These are phyloP conservation scores for Pomatostomus ruficeps DNA, from an alignment of 2,113 vertebrate genomes.

Conservation along the genomic window DNA sequence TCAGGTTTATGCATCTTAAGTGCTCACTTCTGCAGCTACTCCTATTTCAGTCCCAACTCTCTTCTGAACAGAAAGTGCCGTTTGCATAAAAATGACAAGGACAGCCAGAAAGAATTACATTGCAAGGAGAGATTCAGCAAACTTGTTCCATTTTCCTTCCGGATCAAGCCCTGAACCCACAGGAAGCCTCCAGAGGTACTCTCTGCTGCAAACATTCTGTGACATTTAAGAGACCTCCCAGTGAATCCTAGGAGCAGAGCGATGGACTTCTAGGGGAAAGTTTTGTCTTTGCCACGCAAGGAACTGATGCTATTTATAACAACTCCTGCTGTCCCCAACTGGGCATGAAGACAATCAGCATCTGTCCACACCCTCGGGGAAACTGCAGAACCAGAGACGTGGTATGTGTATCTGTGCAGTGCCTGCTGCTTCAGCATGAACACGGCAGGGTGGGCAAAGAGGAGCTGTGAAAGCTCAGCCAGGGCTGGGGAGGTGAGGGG, in stretches of 20 bases:
- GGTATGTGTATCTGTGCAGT: not conserved
- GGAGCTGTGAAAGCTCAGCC: not conserved
- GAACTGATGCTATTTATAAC: slow-evolving; percentile 47
- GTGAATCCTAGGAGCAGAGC: not conserved
- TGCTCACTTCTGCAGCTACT: not conserved
- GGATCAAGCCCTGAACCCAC: slow-evolving; percentile 30
- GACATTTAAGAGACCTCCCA: slow-evolving; percentile 32
- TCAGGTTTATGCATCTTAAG: not conserved
- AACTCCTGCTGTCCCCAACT: slow-evolving; percentile 33
- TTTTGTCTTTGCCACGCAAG: not conserved
- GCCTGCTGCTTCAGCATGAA: not conserved
- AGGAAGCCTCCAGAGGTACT: slow-evolving; percentile 38
- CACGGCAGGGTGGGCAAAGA: not conserved
- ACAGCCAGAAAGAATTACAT: not conserved
- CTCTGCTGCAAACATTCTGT: not conserved
- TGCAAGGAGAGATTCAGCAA: not conserved
- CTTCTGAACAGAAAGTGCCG: not conserved
- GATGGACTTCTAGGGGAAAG: not conserved
- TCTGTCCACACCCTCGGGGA: slow-evolving; percentile 53
- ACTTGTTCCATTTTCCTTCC: not conserved
- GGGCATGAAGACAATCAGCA: slow-evolving; percentile 50
- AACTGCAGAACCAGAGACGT: not conserved
- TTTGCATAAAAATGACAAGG: not conserved
- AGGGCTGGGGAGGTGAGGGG: not conserved
- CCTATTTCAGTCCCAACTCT: not conserved